phyloP scores from a whole-genome alignment of 2,113 vertebrate genomes.

The Carassius auratus region DNA sequence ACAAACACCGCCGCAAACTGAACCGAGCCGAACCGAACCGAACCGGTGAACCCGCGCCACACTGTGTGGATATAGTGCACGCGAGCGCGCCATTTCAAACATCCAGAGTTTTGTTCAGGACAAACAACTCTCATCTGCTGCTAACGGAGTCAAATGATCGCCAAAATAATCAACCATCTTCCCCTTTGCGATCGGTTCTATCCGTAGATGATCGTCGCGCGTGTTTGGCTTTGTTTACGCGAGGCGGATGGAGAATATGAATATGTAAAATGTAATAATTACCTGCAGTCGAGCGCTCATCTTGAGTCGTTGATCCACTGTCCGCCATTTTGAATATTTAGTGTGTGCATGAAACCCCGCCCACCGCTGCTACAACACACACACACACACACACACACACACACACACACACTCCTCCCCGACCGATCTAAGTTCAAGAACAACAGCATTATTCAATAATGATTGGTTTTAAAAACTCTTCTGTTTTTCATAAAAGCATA shows the following conservation, averaged over 20 bases:
- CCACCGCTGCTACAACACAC: slow-evolving; percentile 1
- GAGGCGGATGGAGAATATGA: slow-evolving; percentile 76
- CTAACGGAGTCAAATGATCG: background rate
- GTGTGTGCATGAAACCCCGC: slow-evolving; percentile 76
- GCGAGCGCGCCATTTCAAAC: slow-evolving; percentile 17
- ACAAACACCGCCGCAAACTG: background rate
- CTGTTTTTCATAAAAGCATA: no score
- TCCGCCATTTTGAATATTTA: slow-evolving; percentile 91
- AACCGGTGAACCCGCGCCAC: no score
- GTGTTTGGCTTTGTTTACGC: slow-evolving; percentile 9
- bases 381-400: background rate
- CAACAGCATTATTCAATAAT: background rate
- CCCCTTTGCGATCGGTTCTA: background rate
- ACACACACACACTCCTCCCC: background rate
- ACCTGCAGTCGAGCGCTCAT: slow-evolving; percentile 86
- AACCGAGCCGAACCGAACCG: background rate
- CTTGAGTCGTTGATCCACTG: slow-evolving; percentile 86
- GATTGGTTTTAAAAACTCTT: background rate
- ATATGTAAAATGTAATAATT: slow-evolving; percentile 90
- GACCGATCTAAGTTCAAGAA: background rate
- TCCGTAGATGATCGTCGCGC: slow-evolving; percentile 2
- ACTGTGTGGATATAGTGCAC: background rate
- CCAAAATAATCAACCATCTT: no score
- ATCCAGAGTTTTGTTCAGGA: background rate
- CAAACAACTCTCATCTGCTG: slow-evolving; percentile 23